These are phyloP conservation scores for Centruroides sculpturatus DNA, from an alignment of 1,140 invertebrate species.

Conservation along the genomic window DNA sequence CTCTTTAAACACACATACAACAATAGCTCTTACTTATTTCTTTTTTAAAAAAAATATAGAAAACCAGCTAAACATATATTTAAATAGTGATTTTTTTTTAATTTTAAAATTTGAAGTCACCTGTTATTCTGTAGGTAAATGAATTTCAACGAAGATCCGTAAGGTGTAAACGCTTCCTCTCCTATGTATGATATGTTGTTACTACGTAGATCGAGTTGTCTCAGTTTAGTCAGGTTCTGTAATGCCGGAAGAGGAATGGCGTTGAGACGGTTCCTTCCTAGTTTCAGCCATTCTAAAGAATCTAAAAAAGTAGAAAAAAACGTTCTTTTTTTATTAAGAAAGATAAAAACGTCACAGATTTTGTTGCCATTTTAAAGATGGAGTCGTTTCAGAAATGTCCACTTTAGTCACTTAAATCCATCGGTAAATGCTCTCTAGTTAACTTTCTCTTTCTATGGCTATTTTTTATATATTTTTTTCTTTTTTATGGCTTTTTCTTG, in stretches of 20 bases:
- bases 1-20: too few species aligned
- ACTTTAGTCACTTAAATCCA: too few species aligned
- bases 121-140: slow-evolving; percentile 81
- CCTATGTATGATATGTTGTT: slow-evolving; percentile 70
- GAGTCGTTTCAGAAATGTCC: too few species aligned
- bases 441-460: neutral
- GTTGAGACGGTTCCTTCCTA: slow-evolving; percentile 72
- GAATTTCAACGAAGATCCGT: slow-evolving; percentile 77
- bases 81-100: too few species aligned
- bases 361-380: too few species aligned
- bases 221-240: slow-evolving; percentile 59
- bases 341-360: too few species aligned
- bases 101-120: slow-evolving; percentile 35
- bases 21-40: too few species aligned
- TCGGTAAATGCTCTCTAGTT: too few species aligned
- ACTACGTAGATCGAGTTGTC: slow-evolving; percentile 67
- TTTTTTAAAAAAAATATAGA: too few species aligned
- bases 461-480: neutral
- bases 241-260: slow-evolving; percentile 65
- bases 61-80: too few species aligned
- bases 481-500: neutral
- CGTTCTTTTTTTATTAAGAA: neutral
- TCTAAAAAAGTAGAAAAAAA: slow-evolving; percentile 37
- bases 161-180: slow-evolving; percentile 76
- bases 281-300: slow-evolving; percentile 69